A percentile compares a stretch with the other conserved stretches of the same genome.
phyloP scores from a whole-genome alignment of 2,888 invertebrate species.

The Eucera pruinosa region DNA sequence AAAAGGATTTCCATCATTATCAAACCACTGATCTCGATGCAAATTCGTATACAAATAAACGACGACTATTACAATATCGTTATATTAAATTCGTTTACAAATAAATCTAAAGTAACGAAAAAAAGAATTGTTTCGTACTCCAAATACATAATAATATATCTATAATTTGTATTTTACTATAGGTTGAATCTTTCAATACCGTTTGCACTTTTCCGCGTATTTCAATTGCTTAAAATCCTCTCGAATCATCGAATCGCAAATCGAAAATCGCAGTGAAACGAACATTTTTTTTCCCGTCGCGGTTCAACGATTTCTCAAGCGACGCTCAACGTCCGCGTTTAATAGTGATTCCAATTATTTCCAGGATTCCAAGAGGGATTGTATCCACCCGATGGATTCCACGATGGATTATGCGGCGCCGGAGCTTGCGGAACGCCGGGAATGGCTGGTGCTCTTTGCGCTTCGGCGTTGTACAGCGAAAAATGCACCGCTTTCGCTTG shows the following conservation, averaged over 20 bases:
- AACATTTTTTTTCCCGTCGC: constrained; percentile 1
- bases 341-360: constrained; percentile 68
- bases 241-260: constrained; percentile 21
- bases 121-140: too few relatives aligned
- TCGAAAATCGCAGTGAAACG: constrained; percentile 16
- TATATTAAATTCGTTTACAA: too few relatives aligned
- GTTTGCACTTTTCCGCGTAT: too few relatives aligned
- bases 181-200: too few relatives aligned
- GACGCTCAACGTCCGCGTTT: constrained; percentile 4
- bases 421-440: constrained; percentile 68
- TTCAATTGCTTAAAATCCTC: too few relatives aligned
- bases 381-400: constrained; percentile 63
- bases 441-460: constrained; percentile 67
- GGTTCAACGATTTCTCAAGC: background rate
- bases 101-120: too few relatives aligned
- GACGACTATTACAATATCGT: too few relatives aligned
- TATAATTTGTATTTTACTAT: too few relatives aligned
- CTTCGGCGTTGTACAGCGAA: constrained; percentile 80
- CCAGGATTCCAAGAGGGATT: constrained; percentile 64
- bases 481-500: constrained; percentile 83
- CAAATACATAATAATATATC: too few relatives aligned
- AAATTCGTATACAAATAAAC: too few relatives aligned
- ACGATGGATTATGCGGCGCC: constrained; percentile 72
- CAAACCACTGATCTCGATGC: too few relatives aligned
- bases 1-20: too few relatives aligned